Evolutionary conservation across 2,888 invertebrate genomes (phyloP).

Genomic region (Philereme transversata): DNA sequence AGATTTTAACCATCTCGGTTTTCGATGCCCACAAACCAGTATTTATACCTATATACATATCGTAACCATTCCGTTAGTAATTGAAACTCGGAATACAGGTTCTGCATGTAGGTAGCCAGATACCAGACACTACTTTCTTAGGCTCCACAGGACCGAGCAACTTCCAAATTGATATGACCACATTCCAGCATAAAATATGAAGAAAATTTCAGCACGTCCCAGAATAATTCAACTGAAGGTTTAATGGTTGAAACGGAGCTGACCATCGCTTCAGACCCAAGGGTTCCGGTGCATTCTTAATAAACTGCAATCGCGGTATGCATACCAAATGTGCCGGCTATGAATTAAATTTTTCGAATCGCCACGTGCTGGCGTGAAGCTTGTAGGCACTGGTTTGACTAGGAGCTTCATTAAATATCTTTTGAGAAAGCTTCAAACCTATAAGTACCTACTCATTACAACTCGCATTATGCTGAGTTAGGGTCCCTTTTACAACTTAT

Average conservation of each 20-base stretch:
- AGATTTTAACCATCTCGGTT: too few relatives aligned
- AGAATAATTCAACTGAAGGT: conserved; percentile 34
- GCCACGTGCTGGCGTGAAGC: conserved; percentile 44
- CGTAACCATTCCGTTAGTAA: neutral
- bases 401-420: neutral
- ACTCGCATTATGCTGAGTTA: too few relatives aligned
- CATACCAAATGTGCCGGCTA: conserved; percentile 64
- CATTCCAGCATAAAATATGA: conserved; percentile 16
- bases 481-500: too few relatives aligned
- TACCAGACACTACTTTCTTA: neutral
- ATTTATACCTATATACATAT: neutral
- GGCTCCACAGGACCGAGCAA: neutral
- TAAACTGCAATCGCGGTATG: conserved; percentile 71
- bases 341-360: conserved; percentile 75
- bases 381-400: conserved; percentile 5
- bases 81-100: too few relatives aligned
- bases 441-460: too few relatives aligned
- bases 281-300: conserved; percentile 69
- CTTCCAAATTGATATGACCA: conserved; percentile 9
- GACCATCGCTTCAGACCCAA: conserved; percentile 51
- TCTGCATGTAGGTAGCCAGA: too few relatives aligned
- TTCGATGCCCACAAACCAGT: neutral
- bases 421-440: too few relatives aligned
- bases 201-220: conserved; percentile 19
- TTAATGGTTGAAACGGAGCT: conserved; percentile 52